Base-by-base conservation (phyloP, 2,113 vertebrate genomes). In the Kryptolebias marmoratus region DNA sequence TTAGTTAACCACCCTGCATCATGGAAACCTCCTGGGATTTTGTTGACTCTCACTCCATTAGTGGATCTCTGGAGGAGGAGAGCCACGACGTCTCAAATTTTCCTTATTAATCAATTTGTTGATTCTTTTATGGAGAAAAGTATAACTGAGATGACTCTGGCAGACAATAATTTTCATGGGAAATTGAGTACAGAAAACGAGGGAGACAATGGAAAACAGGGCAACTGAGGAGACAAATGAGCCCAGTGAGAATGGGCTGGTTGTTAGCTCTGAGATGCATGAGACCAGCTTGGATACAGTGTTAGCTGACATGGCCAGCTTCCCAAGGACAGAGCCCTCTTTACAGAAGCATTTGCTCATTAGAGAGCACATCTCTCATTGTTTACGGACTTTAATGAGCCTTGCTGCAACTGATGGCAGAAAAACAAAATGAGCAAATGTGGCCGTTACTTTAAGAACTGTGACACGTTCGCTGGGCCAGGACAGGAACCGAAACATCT, bases 371-470 rank as follows among this genome's bases (percentile, higher is more conserved):
- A 71, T 83, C 80, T 89, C 77, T 53, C 80, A 89, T 91, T 93
- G 93, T 94, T 90, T 89, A 86, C 75, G 70, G 80, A 80, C 86
- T 81, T 85, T 94, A 94, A 94, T 94, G 93, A 94, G 93, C 74
- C 68, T 76, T 69, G 60, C 88, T 30, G 76, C 73, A 36, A 88
- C 75, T 49, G 30, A 67, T 66, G 64, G 39, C 16, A 39, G 73
- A 63, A 57, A 84, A 80, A 88, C 87, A 92, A 92, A 90, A 76
- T 47, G 48, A 65, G 80, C 55, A 85, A 84, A 73, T 56, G 64
- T 31, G 4, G 79, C 76, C 64, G 14, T 76, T 48, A 58, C 22
- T 66, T 84, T 82, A 61, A 68, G 71, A 83, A 80, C 73, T 79
- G 59, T 79, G 78, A 53, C 77, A 36, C 30, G 67, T 82, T 64